Evolutionary conservation across 2,888 invertebrate species (phyloP).

Genomic region (Sicus ferrugineus): DNA sequence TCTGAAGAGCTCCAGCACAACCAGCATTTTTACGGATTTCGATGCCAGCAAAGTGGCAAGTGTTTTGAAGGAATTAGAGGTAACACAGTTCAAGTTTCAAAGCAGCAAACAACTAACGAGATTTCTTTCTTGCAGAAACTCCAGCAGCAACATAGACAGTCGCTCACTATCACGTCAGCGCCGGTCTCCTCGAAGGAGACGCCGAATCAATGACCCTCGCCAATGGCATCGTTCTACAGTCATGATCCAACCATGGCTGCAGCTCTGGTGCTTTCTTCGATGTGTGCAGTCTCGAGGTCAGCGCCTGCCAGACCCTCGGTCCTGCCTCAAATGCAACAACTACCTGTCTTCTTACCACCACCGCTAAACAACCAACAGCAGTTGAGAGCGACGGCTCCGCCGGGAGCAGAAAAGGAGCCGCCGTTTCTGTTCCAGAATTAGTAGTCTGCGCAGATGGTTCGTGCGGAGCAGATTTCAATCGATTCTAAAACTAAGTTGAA

Average conservation of each 20-base stretch:
- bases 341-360: conserved; percentile 46
- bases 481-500: conserved; percentile 19
- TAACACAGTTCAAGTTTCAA: background rate
- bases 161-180: conserved; percentile 34
- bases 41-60: conserved; percentile 66
- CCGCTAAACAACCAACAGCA: conserved; percentile 26
- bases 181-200: conserved; percentile 38
- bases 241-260: conserved; percentile 58
- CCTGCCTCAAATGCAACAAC: conserved; percentile 45
- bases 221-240: conserved; percentile 56
- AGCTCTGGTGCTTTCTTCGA: conserved; percentile 56
- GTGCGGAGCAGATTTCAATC: conserved; percentile 35
- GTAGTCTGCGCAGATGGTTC: no score
- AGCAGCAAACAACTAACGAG: background rate
- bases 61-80: conserved; percentile 65
- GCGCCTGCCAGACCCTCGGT: conserved; percentile 31
- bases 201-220: conserved; percentile 54
- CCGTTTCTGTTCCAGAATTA: conserved; percentile 20
- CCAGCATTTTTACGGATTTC: conserved; percentile 43
- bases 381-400: background rate
- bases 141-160: conserved; percentile 37
- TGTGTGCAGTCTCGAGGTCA: conserved; percentile 47
- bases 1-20: conserved; percentile 39
- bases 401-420: conserved; percentile 1
- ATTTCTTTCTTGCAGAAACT: conserved; percentile 37